Percentiles rank a stretch among this genome's conserved stretches.
These are phyloP conservation scores for Zygaena filipendulae DNA, from an alignment of 2,888 invertebrate genomes.

Conservation along the genomic window DNA sequence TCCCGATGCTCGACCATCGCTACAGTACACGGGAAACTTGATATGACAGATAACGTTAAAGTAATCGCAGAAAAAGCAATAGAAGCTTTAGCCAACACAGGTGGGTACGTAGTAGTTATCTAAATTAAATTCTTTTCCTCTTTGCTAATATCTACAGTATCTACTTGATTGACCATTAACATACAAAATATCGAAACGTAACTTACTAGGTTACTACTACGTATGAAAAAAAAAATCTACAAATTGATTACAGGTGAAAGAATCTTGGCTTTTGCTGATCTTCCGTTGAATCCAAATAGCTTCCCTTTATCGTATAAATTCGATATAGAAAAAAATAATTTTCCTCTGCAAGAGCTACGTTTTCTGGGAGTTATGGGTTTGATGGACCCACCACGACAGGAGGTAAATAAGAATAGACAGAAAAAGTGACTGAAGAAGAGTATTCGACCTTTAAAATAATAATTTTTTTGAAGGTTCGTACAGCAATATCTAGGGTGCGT, in stretches of 20 bases:
- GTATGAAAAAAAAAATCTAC: too few relatives aligned
- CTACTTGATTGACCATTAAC: too few relatives aligned
- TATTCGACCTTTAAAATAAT: not conserved
- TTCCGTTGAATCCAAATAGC: constrained; percentile 82
- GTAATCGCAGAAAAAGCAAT: constrained; percentile 28
- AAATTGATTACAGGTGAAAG: constrained; percentile 84
- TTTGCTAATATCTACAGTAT: too few relatives aligned
- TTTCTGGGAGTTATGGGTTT: constrained; percentile 96
- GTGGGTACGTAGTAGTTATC: too few relatives aligned
- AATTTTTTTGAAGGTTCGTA: constrained; percentile 27
- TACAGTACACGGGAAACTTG: constrained; percentile 79
- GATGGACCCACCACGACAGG: constrained; percentile 89
- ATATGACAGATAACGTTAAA: constrained; percentile 31
- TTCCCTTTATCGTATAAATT: constrained; percentile 90
- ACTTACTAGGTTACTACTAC: too few relatives aligned
- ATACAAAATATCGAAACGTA: too few relatives aligned
- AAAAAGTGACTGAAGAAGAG: not conserved
- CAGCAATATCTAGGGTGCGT: constrained; percentile 74
- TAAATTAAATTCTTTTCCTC: too few relatives aligned
- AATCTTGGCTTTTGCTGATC: constrained; percentile 92
- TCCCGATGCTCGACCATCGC: constrained; percentile 85
- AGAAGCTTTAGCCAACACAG: constrained; percentile 43
- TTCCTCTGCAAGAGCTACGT: constrained; percentile 85
- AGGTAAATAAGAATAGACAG: constrained; percentile 25
- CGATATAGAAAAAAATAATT: constrained; percentile 88